Percentiles rank a stretch among this genome's conserved stretches.
Evolutionary conservation across 2,888 invertebrate genomes (phyloP).

Genomic region (Pristionchus mayeri): DNA sequence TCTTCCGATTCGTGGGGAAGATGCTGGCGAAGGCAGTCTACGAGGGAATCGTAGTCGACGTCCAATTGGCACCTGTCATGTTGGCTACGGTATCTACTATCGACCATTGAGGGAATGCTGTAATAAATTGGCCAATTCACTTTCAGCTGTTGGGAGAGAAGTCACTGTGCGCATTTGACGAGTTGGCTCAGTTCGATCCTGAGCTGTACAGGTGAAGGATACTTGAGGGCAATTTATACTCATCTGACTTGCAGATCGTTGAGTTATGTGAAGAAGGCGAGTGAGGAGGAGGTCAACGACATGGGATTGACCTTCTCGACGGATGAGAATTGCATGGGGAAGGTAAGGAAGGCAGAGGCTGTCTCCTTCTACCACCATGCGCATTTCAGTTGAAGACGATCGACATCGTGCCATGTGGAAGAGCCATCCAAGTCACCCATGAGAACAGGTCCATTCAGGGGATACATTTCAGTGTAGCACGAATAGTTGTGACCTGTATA

Average conservation of each 20-base stretch:
- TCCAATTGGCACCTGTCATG: constrained; percentile 98
- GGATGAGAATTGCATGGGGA: constrained; percentile 71
- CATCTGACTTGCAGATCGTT: constrained; percentile 78
- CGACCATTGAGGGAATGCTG: neutral
- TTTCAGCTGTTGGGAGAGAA: constrained; percentile 83
- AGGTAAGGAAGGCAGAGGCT: no score
- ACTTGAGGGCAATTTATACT: neutral
- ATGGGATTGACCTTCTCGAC: constrained; percentile 87
- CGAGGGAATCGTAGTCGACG: constrained; percentile 90
- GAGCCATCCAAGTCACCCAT: constrained; percentile 91
- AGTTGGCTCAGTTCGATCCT: constrained; percentile 94
- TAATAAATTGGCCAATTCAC: neutral
- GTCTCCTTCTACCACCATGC: no score
- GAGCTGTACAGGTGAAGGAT: constrained; percentile 89
- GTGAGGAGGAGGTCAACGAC: constrained; percentile 88
- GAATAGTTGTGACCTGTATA: no score
- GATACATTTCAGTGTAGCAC: neutral
- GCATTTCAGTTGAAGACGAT: constrained; percentile 87
- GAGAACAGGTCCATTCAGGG: constrained; percentile 87
- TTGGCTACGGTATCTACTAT: constrained; percentile 83
- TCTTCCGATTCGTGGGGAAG: constrained; percentile 96
- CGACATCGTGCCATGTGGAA: constrained; percentile 95
- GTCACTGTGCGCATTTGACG: constrained; percentile 90
- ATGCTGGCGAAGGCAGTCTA: constrained; percentile 92
- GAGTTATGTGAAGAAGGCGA: constrained; percentile 68